phyloP scores from a whole-genome alignment of 2,113 vertebrate genomes.

The Crotalus helleri region DNA sequence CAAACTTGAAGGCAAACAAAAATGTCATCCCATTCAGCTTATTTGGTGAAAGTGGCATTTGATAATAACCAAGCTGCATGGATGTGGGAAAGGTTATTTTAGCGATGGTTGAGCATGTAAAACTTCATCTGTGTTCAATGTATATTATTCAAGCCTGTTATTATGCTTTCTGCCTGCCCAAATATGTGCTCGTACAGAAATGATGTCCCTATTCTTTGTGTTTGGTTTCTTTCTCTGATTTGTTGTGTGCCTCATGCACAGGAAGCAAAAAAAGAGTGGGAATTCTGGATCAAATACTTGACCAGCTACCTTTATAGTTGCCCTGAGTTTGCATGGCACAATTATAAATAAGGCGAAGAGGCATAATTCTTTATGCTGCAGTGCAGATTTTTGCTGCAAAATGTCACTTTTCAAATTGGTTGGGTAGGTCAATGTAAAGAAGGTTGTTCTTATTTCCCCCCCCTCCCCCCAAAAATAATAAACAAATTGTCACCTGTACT shows the following conservation, averaged over 20 bases:
- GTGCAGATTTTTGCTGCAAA: constrained; percentile 1
- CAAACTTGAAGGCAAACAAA: not conserved
- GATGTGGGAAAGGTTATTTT: not conserved
- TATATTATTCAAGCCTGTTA: not conserved
- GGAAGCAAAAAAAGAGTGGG: not conserved
- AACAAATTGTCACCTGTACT: not conserved
- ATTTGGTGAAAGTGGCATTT: not conserved
- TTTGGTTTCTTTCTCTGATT: fast-evolving
- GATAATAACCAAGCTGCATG: not conserved
- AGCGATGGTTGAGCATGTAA: not conserved
- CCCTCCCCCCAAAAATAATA: not conserved
- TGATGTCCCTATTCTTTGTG: not conserved
- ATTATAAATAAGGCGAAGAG: not conserved
- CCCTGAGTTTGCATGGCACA: not conserved
- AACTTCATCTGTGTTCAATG: not conserved
- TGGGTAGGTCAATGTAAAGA: not conserved
- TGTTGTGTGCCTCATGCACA: not conserved
- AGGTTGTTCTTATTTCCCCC: not conserved
- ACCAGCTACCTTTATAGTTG: not conserved
- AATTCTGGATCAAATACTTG: not conserved
- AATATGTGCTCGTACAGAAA: not conserved
- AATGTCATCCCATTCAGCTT: not conserved
- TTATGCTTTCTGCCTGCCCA: not conserved
- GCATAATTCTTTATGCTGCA: constrained; percentile 12
- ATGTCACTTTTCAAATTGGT: not conserved